phyloP scores from a whole-genome alignment of 1,140 invertebrate species.

The Lycorma delicatula region DNA sequence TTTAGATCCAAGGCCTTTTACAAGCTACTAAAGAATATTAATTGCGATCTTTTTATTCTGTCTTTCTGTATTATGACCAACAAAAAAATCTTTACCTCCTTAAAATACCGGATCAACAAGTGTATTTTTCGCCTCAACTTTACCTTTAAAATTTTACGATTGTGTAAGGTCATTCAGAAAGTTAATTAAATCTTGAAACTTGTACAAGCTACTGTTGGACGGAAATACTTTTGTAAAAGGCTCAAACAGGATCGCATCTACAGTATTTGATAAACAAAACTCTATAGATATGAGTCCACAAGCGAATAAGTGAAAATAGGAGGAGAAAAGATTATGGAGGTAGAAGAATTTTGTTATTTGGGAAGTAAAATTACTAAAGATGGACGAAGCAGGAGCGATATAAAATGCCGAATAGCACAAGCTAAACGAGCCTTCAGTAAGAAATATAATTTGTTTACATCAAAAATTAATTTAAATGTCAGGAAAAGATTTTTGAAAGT shows the following conservation, averaged over 20 bases:
- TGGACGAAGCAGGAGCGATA: too few relatives aligned
- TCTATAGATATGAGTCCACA: background rate
- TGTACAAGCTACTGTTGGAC: slow-evolving; percentile 8
- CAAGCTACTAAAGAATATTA: background rate
- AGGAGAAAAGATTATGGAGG: too few relatives aligned
- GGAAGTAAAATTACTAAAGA: too few relatives aligned
- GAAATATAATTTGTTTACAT: too few relatives aligned
- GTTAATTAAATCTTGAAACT: background rate
- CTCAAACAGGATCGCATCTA: background rate
- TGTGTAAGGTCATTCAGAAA: slow-evolving; percentile 1
- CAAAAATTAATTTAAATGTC: too few relatives aligned
- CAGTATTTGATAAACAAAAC: slow-evolving; percentile 2
- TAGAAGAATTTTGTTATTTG: too few relatives aligned
- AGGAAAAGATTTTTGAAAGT: too few relatives aligned
- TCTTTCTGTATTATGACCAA: background rate
- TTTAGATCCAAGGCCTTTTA: background rate
- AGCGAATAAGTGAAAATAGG: background rate
- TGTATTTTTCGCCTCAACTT: background rate
- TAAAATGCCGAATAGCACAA: too few relatives aligned
- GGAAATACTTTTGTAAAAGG: background rate
- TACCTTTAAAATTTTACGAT: slow-evolving; percentile 6
- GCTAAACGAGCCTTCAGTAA: too few relatives aligned
- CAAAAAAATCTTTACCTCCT: background rate
- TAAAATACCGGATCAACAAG: background rate
- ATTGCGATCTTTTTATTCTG: background rate